These are phyloP conservation scores for Panopea generosa DNA, from an alignment of 2,888 invertebrate species.

Conservation along the genomic window DNA sequence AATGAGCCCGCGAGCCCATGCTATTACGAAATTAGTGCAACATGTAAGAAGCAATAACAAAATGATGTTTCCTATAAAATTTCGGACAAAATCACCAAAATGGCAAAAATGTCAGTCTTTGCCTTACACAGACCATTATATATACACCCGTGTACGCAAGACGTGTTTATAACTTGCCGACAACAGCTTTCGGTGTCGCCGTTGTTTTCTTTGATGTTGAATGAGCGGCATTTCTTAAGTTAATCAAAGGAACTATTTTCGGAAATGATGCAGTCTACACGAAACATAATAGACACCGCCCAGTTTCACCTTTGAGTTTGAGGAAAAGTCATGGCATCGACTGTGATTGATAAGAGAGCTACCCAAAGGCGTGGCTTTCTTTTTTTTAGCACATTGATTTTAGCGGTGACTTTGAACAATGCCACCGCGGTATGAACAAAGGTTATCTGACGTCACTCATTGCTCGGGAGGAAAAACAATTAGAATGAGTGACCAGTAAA, in stretches of 20 bases:
- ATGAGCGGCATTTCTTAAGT: conserved; percentile 24
- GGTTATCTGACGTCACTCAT: too few species aligned
- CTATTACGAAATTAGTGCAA: too few species aligned
- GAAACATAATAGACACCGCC: conserved; percentile 31
- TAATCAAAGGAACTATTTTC: conserved; percentile 27
- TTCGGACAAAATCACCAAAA: too few species aligned
- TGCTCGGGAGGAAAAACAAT: too few species aligned
- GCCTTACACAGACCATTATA: conserved; percentile 25
- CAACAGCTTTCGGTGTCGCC: conserved; percentile 27
- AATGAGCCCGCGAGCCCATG: too few species aligned
- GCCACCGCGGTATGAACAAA: too few species aligned
- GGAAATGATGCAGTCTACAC: conserved; percentile 32
- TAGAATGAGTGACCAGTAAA: too few species aligned
- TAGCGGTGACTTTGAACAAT: too few species aligned
- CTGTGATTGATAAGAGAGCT: too few species aligned
- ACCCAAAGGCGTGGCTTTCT: background rate
- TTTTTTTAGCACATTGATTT: too few species aligned
- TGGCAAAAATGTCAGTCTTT: conserved; percentile 6
- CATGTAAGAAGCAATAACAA: too few species aligned
- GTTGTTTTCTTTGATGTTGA: conserved; percentile 21
- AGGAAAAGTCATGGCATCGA: conserved; percentile 3
- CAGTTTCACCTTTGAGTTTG: conserved; percentile 10
- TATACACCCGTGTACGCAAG: conserved; percentile 16
- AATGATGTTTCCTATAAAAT: too few species aligned
- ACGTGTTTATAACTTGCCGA: conserved; percentile 14